Conservation (phyloP, 2,113 vertebrate species). For the Mustelus asterias region DNA sequence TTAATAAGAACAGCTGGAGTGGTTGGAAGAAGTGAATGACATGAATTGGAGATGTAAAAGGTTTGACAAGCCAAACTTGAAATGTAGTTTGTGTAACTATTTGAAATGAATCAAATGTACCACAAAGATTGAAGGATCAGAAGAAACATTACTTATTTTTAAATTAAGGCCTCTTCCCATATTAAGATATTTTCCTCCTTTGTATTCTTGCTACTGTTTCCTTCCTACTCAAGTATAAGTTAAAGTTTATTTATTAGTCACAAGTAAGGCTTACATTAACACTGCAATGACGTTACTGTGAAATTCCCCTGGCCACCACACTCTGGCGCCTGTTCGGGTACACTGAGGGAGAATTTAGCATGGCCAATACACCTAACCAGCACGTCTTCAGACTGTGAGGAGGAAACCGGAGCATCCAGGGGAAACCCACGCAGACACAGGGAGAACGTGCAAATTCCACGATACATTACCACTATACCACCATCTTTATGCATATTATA, state of each 20-base stretch:
- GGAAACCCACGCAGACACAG: too few relatives aligned
- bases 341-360: too few relatives aligned
- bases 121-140: neutral
- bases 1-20: neutral
- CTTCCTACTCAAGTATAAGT: neutral
- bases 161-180: neutral
- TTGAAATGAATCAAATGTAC: neutral
- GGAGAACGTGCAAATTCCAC: too few relatives aligned
- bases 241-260: too few relatives aligned
- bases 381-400: too few relatives aligned
- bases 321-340: too few relatives aligned
- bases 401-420: too few relatives aligned
- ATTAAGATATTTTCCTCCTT: neutral
- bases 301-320: too few relatives aligned
- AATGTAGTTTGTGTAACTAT: neutral
- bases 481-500: neutral
- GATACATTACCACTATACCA: too few relatives aligned
- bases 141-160: neutral
- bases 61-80: neutral
- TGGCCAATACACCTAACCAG: too few relatives aligned
- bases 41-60: neutral
- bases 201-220: neutral
- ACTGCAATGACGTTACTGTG: too few relatives aligned
- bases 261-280: too few relatives aligned
- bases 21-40: neutral